Conservation (phyloP, 37 sponge, comb jelly and placozoan genomes). For the Oopsacas minuta region DNA sequence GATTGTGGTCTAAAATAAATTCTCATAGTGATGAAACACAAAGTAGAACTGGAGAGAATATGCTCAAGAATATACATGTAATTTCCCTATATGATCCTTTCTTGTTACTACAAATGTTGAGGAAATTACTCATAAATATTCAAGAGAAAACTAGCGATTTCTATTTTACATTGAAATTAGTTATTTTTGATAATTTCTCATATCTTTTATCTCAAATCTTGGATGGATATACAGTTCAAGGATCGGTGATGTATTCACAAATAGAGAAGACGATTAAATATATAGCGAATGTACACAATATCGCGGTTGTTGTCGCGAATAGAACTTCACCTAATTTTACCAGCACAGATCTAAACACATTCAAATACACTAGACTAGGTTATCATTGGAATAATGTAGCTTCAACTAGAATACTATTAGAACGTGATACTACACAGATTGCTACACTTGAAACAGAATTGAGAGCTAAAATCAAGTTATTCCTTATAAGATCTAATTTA, state of each 20-base stretch:
- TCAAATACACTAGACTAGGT: neutral
- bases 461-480: neutral
- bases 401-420: conserved; percentile 2
- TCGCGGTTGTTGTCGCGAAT: neutral
- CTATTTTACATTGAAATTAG: neutral
- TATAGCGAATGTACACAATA: conserved; percentile 4
- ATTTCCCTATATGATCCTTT: conserved; percentile 1
- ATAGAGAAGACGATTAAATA: neutral
- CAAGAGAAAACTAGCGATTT: neutral
- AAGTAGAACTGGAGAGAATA: neutral
- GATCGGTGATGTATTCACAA: neutral
- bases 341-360: neutral
- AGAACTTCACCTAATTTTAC: neutral
- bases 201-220: neutral
- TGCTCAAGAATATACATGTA: neutral
- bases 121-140: neutral
- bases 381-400: conserved; percentile 3
- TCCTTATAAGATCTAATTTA: neutral
- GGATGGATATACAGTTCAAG: neutral
- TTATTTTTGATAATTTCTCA: conserved; percentile 20
- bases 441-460: neutral
- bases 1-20: neutral
- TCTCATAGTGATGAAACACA: neutral
- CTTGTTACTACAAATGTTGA: neutral
- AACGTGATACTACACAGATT: neutral